A percentile compares a stretch with the other conserved stretches of the same genome.
Conservation (phyloP, 2,888 invertebrate genomes). For the Platycheirus albimanus region DNA sequence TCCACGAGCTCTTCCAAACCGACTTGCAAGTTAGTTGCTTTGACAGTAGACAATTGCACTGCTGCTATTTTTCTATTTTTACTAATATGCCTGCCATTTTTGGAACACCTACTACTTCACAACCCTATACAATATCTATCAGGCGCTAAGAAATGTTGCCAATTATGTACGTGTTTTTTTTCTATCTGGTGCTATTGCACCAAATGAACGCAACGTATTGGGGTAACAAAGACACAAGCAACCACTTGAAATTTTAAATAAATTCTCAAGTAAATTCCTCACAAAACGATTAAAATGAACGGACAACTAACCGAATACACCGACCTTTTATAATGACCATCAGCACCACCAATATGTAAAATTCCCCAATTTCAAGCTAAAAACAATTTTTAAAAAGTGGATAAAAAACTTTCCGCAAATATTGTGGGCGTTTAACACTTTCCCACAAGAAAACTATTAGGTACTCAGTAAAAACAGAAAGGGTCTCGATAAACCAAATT, state of each 20-base stretch:
- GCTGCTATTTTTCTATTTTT: no score
- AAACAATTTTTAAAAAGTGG: background rate
- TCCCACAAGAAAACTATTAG: slow-evolving; percentile 77
- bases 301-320: no score
- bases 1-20: no score
- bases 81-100: no score
- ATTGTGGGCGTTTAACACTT: slow-evolving; percentile 82
- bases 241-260: slow-evolving; percentile 2
- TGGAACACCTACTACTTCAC: no score
- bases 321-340: no score
- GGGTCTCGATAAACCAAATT: slow-evolving; percentile 51
- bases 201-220: slow-evolving; percentile 61
- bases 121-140: slow-evolving; percentile 15
- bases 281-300: background rate
- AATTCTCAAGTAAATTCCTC: slow-evolving; percentile 17
- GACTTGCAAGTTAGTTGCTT: no score
- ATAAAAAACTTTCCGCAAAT: slow-evolving; percentile 75
- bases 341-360: slow-evolving; percentile 22
- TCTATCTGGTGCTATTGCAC: slow-evolving; percentile 46
- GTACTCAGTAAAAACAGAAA: slow-evolving; percentile 53
- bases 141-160: slow-evolving; percentile 19
- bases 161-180: slow-evolving; percentile 7
- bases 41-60: no score
- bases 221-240: slow-evolving; percentile 50
- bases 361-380: background rate